These are phyloP conservation scores for Bombus cullumanus DNA, from an alignment of 1,140 invertebrate species.

Conservation along the genomic window DNA sequence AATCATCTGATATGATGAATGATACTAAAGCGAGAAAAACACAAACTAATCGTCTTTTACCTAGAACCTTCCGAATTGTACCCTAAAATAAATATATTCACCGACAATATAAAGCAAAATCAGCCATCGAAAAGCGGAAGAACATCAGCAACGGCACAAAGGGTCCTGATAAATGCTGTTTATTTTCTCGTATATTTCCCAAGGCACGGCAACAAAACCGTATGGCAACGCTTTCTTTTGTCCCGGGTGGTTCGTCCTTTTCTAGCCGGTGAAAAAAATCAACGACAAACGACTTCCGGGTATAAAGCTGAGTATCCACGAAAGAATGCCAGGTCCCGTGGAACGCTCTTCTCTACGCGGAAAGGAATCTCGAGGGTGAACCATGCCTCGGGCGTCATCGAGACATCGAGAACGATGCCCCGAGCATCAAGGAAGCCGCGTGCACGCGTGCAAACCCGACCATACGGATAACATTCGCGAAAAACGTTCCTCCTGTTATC, in stretches of 20 bases:
- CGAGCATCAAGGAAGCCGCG: conserved; percentile 40
- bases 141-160: not conserved
- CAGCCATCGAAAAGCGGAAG: too few relatives aligned
- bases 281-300: conserved; percentile 67
- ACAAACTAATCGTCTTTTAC: too few relatives aligned
- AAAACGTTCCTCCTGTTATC: conserved; percentile 5
- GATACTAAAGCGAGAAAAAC: too few relatives aligned
- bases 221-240: conserved; percentile 2
- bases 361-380: conserved; percentile 80
- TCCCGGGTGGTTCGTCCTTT: not conserved
- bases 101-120: too few relatives aligned
- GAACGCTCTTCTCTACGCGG: conserved; percentile 72
- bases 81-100: too few relatives aligned
- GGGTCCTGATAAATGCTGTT: not conserved
- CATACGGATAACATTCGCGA: not conserved
- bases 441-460: conserved; percentile 31
- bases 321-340: conserved; percentile 76
- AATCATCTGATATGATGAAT: too few relatives aligned
- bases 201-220: not conserved
- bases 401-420: conserved; percentile 63
- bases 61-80: too few relatives aligned
- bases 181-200: conserved; percentile 4
- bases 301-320: conserved; percentile 69
- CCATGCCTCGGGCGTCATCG: conserved; percentile 61
- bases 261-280: conserved; percentile 53